These are phyloP conservation scores for Rhynchomys soricoides DNA, from an alignment of 2,113 vertebrate genomes.

Conservation along the genomic window DNA sequence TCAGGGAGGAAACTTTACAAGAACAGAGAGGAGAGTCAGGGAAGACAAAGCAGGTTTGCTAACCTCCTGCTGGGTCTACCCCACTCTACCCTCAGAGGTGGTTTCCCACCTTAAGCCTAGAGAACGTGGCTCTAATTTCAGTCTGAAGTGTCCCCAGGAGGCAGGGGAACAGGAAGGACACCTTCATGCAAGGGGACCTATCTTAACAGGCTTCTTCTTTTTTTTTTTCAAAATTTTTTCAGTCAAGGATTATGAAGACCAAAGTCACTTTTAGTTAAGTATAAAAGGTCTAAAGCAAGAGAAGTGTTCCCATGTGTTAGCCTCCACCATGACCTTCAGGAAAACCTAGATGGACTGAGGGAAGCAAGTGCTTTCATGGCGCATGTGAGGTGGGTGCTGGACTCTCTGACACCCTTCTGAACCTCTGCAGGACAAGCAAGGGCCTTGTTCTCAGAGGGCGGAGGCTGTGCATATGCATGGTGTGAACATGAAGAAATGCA, in stretches of 20 bases:
- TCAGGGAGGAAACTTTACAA: neutral
- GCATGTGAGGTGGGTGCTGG: conserved; percentile 55
- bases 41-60: neutral
- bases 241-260: neutral
- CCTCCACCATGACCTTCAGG: conserved; percentile 48
- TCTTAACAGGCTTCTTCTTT: neutral
- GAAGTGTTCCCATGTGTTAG: conserved; percentile 61
- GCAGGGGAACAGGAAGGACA: neutral
- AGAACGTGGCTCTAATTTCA: neutral
- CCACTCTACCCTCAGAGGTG: neutral
- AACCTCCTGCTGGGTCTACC: neutral
- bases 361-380: neutral
- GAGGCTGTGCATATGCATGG: neutral
- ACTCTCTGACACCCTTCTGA: conserved; percentile 45
- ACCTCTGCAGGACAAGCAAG: accelerated
- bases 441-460: neutral
- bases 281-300: conserved; percentile 52
- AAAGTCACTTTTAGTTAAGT: conserved; percentile 25
- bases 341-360: neutral
- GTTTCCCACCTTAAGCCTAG: neutral
- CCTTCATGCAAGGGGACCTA: neutral
- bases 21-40: neutral
- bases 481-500: neutral
- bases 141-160: neutral
- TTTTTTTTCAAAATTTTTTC: neutral